Base-by-base conservation (phyloP, 2,797 vertebrate species). In the Coracias cyanogaster region DNA sequence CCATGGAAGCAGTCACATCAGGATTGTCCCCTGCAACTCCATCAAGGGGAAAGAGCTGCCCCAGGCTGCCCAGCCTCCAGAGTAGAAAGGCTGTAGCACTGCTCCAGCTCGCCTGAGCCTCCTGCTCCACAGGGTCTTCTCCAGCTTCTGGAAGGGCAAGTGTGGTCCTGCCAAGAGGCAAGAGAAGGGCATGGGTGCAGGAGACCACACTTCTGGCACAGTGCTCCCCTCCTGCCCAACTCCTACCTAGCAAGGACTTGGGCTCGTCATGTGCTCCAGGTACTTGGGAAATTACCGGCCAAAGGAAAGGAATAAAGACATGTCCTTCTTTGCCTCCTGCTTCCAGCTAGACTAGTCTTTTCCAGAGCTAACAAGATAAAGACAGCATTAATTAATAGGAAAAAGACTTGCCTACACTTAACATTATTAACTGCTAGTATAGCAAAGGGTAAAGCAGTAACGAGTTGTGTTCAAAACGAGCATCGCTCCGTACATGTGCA, bases 381-480 rank as follows among this genome's bases (percentile, higher is more conserved):
- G 29, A 54, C 39, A 43, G 46, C 61, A 46, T 33, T 52, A 15
- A 83, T 74, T 28, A 64, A 6, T 8, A n/a, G 72, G 22, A 20
- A 12, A 76, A 90, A 83, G 66, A 72, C 19, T 39, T 76, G 35
- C 39, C 39, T 41, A 31, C 48, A 12, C 0, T 2, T 19, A 12
- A 7, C 6, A 9, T 16, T 62, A 81, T 35, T 26, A 51, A 43
- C 0, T 1, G 33, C 8, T 2, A 0, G 35, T 37, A 28, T 0
- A 66, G 64, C 43, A 67, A 58, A 80, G 35, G 33, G 20, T 49
- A 37, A 52, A 73, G 62, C 51, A 60, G 37, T 15, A n/a, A 25
- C 1, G 2, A 46, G 33, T 15, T 37, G 26, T 8, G 58, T 28
- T n/a, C n/a, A 66, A 48, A 70, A 22, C 3, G 28, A 67, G n/a